Percentiles rank a stretch among this genome's conserved stretches.
Evolutionary conservation across 2,113 vertebrate species (phyloP).

Genomic region (Heptranchias perlo): DNA sequence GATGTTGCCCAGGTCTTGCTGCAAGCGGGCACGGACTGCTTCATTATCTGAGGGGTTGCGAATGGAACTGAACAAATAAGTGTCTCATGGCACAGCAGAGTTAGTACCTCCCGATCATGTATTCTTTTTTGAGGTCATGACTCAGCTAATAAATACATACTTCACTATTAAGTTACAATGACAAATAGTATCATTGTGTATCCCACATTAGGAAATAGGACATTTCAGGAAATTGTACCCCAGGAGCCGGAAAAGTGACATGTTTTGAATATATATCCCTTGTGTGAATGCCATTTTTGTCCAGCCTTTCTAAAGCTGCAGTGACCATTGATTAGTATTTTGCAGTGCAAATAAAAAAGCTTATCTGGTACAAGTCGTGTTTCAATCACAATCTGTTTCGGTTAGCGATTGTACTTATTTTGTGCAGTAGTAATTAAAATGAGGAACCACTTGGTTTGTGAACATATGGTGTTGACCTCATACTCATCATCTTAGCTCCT

Average conservation of each 20-base stretch:
- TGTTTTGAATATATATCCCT: background rate
- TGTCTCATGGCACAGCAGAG: background rate
- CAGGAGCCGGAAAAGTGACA: background rate
- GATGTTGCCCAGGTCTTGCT: too few species aligned
- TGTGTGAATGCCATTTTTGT: background rate
- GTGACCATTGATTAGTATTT: background rate
- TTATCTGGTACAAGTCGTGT: background rate
- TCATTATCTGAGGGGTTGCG: too few species aligned
- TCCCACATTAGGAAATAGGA: background rate
- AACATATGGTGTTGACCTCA: background rate
- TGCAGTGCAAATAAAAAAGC: background rate
- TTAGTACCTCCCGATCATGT: background rate
- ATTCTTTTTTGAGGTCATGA: background rate
- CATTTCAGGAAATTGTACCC: constrained; percentile 18
- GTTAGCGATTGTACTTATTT: background rate
- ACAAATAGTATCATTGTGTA: background rate
- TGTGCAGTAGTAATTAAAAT: background rate
- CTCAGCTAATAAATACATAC: constrained; percentile 26
- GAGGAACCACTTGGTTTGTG: background rate
- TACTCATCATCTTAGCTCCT: background rate
- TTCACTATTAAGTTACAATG: background rate
- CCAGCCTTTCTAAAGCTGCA: background rate
- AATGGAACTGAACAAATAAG: too few species aligned
- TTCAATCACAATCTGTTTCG: background rate
- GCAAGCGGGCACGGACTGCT: too few species aligned